Percentiles rank a stretch among this genome's conserved stretches.
Conservation (phyloP, 2,888 invertebrate genomes). For the Trimorus sp. region DNA sequence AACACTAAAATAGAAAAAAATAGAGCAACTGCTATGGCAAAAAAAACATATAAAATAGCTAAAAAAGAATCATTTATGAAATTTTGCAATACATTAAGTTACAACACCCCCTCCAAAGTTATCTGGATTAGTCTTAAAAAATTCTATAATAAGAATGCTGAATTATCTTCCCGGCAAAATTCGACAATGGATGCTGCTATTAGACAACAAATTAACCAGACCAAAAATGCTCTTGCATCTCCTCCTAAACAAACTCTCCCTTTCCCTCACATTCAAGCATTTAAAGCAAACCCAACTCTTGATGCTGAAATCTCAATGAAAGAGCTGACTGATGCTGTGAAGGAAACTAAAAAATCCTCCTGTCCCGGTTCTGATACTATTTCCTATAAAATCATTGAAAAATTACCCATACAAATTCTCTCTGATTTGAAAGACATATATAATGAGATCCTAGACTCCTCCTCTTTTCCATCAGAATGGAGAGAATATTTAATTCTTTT, state of each 20-base stretch:
- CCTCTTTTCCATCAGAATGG: constrained; percentile 12
- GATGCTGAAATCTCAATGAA: background rate
- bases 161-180: background rate
- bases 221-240: background rate
- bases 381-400: constrained; percentile 11
- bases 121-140: constrained; percentile 37
- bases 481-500: background rate
- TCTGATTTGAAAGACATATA: background rate
- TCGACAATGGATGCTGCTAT: constrained; percentile 4
- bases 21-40: background rate
- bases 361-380: constrained; percentile 29
- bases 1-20: constrained; percentile 8
- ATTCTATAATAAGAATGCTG: constrained; percentile 38
- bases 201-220: background rate
- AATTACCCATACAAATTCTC: background rate
- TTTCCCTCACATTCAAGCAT: background rate
- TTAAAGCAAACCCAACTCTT: background rate
- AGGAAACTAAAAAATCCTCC: constrained; percentile 2
- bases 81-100: constrained; percentile 11
- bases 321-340: constrained; percentile 1
- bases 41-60: constrained; percentile 13
- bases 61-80: constrained; percentile 6
- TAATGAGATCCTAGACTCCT: constrained; percentile 8
- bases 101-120: constrained; percentile 2
- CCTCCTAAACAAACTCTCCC: background rate